These are phyloP conservation scores for Eurytoma californica DNA, from an alignment of 2,888 invertebrate species.

Conservation along the genomic window DNA sequence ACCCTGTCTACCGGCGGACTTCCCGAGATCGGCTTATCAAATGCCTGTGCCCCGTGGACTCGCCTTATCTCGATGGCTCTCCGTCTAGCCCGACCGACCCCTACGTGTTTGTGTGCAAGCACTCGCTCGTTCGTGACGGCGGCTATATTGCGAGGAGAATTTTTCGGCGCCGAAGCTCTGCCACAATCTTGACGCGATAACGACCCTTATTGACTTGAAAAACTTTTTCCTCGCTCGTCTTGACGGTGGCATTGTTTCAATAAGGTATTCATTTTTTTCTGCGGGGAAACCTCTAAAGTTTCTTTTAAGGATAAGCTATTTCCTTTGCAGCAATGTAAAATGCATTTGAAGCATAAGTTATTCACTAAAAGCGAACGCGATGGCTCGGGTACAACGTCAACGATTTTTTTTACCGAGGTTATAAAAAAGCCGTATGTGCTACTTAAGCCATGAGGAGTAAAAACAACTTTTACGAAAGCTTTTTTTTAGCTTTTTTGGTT, in stretches of 20 bases:
- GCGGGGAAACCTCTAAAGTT: too few species aligned
- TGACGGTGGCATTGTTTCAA: too few species aligned
- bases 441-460: conserved; percentile 20
- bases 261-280: too few species aligned
- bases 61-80: conserved; percentile 19
- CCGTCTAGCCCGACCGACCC: background rate
- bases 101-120: background rate
- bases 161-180: conserved; percentile 16
- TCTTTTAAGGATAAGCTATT: background rate
- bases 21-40: conserved; percentile 21
- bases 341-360: background rate
- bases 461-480: conserved; percentile 31
- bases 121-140: background rate
- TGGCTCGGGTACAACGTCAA: background rate
- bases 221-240: too few species aligned
- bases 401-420: conserved; percentile 31
- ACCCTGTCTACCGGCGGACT: background rate
- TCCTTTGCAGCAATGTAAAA: background rate
- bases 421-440: conserved; percentile 37
- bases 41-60: background rate
- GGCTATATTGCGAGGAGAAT: conserved; percentile 3
- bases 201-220: conserved; percentile 23
- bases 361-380: background rate
- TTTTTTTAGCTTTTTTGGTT: conserved; percentile 28
- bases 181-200: background rate